Percentiles rank a stretch among this genome's conserved stretches.
Evolutionary conservation across 2,113 vertebrate genomes (phyloP).

Genomic region (Ammodytes marinus): DNA sequence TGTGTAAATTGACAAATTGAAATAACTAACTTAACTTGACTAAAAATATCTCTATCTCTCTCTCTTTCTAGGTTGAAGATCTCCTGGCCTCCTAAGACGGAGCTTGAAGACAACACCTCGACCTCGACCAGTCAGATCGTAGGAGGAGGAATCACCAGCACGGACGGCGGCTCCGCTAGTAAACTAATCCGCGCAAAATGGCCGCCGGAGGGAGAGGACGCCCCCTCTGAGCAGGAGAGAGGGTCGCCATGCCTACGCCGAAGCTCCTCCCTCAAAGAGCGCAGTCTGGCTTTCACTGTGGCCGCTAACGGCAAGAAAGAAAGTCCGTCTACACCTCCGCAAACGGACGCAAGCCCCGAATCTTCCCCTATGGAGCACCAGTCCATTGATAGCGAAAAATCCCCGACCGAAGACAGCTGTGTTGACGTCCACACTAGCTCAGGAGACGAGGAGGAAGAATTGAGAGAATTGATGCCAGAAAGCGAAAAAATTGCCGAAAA

Average conservation of each 20-base stretch:
- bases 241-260: slow-evolving; percentile 87
- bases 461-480: slow-evolving; percentile 46
- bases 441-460: slow-evolving; percentile 58
- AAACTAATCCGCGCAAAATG: slow-evolving; percentile 89
- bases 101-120: slow-evolving; percentile 38
- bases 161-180: slow-evolving; percentile 83
- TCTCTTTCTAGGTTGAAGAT: slow-evolving; percentile 83
- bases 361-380: slow-evolving; percentile 49
- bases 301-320: slow-evolving; percentile 60
- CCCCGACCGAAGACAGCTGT: slow-evolving; percentile 50
- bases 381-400: slow-evolving; percentile 24
- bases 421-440: slow-evolving; percentile 66
- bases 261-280: slow-evolving; percentile 91
- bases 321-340: slow-evolving; percentile 61
- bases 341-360: slow-evolving; percentile 50
- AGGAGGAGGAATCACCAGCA: slow-evolving; percentile 34
- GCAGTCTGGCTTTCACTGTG: slow-evolving; percentile 88
- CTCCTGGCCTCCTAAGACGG: slow-evolving; percentile 91
- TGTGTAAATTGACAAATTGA: too few species aligned
- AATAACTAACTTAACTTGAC: too few species aligned
- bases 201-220: slow-evolving; percentile 92
- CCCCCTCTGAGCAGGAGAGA: slow-evolving; percentile 59
- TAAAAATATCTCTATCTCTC: too few species aligned
- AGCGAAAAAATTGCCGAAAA: neutral
- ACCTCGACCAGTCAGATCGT: slow-evolving; percentile 36